These are phyloP conservation scores for Microtus pennsylvanicus DNA, from an alignment of 2,113 vertebrate species.

Conservation along the genomic window DNA sequence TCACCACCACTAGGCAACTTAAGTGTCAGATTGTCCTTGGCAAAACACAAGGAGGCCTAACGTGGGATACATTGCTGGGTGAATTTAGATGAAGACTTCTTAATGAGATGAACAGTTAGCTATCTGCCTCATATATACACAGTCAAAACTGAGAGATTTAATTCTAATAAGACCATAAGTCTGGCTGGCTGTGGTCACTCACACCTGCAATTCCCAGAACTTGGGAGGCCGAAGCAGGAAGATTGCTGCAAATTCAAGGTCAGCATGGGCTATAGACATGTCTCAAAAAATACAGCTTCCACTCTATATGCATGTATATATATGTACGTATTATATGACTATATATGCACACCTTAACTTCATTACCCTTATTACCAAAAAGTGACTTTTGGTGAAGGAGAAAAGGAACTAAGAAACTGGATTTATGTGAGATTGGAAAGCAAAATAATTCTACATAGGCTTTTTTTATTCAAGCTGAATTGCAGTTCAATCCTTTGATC, in stretches of 20 bases:
- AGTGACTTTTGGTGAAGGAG: not conserved
- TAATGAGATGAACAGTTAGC: not conserved
- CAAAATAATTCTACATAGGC: not conserved
- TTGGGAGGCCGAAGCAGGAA: not conserved
- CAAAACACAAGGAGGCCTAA: not conserved
- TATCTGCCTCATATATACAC: not conserved
- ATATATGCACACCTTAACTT: not conserved
- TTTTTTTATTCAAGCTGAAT: slow-evolving; percentile 2
- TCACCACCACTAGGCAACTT: not conserved
- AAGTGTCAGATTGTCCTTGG: not conserved
- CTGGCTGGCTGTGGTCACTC: not conserved
- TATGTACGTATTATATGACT: too few species aligned
- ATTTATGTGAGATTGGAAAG: not conserved
- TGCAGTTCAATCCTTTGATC: not conserved
- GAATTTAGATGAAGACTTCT: slow-evolving; percentile 37
- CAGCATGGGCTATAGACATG: not conserved
- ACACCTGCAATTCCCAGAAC: not conserved
- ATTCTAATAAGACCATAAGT: not conserved
- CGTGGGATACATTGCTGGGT: not conserved
- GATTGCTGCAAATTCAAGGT: not conserved
- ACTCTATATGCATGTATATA: not conserved
- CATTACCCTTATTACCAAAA: not conserved
- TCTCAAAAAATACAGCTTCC: not conserved
- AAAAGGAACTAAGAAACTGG: slow-evolving; percentile 27
- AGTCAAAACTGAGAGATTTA: not conserved